phyloP scores from a whole-genome alignment of 2,888 invertebrate genomes.

The Drosophila quasianomalipes region DNA sequence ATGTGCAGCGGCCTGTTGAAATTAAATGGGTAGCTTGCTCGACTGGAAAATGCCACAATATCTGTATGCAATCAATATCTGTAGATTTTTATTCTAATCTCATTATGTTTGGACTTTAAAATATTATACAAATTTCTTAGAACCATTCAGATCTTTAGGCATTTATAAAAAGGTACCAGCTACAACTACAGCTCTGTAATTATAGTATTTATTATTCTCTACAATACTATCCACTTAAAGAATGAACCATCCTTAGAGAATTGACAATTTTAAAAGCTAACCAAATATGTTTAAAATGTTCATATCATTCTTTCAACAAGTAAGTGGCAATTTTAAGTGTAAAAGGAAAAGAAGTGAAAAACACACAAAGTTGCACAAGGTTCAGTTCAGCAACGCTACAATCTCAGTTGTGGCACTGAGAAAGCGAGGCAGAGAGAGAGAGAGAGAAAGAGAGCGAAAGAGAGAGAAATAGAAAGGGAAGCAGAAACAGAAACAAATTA shows the following conservation, averaged over 20 bases:
- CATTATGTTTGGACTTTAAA: background rate
- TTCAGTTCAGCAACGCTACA: slow-evolving; percentile 23
- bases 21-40: background rate
- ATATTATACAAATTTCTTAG: background rate
- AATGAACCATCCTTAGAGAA: background rate
- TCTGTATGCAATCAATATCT: background rate
- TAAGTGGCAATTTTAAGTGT: slow-evolving; percentile 21
- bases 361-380: slow-evolving; percentile 6
- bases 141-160: background rate
- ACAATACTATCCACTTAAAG: background rate
- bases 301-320: slow-evolving; percentile 50
- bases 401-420: slow-evolving; percentile 42
- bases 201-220: background rate
- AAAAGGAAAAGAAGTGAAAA: background rate
- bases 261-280: background rate
- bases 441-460: background rate
- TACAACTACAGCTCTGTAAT: background rate
- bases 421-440: background rate
- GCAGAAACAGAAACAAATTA: slow-evolving; percentile 4
- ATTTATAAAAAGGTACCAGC: background rate
- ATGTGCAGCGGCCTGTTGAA: slow-evolving; percentile 14
- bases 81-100: background rate
- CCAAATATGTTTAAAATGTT: slow-evolving; percentile 29
- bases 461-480: background rate
- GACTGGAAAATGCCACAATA: slow-evolving; percentile 4